These are phyloP conservation scores for Luehdorfia chinensis DNA, from an alignment of 1,140 invertebrate species.

Conservation along the genomic window DNA sequence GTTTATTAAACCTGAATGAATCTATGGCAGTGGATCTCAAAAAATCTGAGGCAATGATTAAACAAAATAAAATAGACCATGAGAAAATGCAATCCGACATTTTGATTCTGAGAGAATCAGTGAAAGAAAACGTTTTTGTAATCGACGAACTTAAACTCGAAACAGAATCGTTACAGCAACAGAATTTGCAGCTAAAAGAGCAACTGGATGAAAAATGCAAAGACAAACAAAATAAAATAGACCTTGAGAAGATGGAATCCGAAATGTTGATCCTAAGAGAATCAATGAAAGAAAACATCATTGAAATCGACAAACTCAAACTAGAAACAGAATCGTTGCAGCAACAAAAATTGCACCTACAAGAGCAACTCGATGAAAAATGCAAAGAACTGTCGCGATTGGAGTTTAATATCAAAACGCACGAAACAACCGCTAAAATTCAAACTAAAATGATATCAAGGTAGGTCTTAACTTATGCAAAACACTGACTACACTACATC, in stretches of 20 bases:
- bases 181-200: conserved; percentile 41
- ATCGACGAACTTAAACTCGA: conserved; percentile 47
- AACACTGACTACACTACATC: background rate
- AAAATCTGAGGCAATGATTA: conserved; percentile 36
- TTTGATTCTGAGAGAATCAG: conserved; percentile 37
- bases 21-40: conserved; percentile 33
- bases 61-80: conserved; percentile 42
- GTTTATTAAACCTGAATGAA: conserved; percentile 50
- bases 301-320: conserved; percentile 41
- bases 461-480: conserved; percentile 28
- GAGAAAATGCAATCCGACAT: conserved; percentile 50
- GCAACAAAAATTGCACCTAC: conserved; percentile 40
- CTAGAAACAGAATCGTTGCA: conserved; percentile 38
- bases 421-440: conserved; percentile 59
- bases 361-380: conserved; percentile 43
- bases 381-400: conserved; percentile 40
- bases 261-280: conserved; percentile 46
- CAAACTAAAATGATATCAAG: conserved; percentile 60
- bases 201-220: conserved; percentile 41
- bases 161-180: conserved; percentile 34
- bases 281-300: conserved; percentile 40
- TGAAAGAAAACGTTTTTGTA: conserved; percentile 39
- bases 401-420: conserved; percentile 60
- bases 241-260: conserved; percentile 46
- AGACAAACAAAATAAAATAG: conserved; percentile 46